Conservation (phyloP, 1,140 invertebrate genomes). For the Acromyrmex echinatior region DNA sequence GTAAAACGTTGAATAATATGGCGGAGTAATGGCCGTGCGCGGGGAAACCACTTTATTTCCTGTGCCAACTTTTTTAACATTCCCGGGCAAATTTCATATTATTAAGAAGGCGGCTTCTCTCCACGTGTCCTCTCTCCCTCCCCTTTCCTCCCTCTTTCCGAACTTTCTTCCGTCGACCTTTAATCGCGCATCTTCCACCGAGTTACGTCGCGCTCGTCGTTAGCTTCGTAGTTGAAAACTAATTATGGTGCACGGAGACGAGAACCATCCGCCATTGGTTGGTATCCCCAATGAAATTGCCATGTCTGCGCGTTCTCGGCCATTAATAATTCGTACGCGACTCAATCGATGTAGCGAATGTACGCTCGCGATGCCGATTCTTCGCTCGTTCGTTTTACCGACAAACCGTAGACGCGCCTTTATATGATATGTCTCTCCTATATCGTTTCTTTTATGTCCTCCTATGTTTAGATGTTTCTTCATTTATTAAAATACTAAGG, state of each 20-base stretch:
- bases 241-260: conserved; percentile 54
- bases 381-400: neutral
- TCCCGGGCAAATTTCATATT: conserved; percentile 45
- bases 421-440: neutral
- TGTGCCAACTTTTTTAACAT: conserved; percentile 58
- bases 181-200: conserved; percentile 54
- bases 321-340: conserved; percentile 55
- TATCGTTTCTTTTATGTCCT: neutral
- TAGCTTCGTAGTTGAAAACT: conserved; percentile 64
- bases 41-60: conserved; percentile 54
- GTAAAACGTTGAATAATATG: conserved; percentile 57
- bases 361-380: neutral
- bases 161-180: conserved; percentile 56
- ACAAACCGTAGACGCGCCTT: neutral
- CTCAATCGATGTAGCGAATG: conserved; percentile 45
- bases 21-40: conserved; percentile 34
- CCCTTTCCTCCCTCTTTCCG: neutral
- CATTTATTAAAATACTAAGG: neutral
- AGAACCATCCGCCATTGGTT: conserved; percentile 35
- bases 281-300: conserved; percentile 58
- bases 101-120: conserved; percentile 44
- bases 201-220: conserved; percentile 57
- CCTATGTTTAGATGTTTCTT: neutral
- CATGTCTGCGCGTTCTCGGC: conserved; percentile 46
- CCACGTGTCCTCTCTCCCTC: neutral